Conservation (phyloP, 2,888 invertebrate species). For the Leptura quadrifasciata region DNA sequence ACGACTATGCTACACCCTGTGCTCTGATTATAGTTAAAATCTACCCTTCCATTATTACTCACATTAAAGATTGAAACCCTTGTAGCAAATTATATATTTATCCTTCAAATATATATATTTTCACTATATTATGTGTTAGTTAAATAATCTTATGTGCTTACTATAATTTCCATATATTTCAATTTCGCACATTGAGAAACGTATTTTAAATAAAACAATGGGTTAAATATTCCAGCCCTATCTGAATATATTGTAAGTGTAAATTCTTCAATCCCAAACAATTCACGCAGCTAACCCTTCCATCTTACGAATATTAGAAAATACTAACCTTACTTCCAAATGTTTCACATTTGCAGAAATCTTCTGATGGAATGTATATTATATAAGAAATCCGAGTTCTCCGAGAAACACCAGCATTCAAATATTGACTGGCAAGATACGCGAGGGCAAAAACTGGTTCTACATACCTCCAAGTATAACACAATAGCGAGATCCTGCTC, state of each 20-base stretch:
- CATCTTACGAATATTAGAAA: constrained; percentile 7
- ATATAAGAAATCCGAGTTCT: constrained; percentile 30
- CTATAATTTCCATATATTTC: no score
- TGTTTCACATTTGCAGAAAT: not conserved
- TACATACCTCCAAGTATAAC: constrained; percentile 18
- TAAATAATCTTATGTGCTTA: no score
- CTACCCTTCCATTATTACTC: no score
- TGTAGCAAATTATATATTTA: no score
- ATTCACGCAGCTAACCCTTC: not conserved
- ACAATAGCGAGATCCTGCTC: constrained; percentile 10
- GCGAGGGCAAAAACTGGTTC: constrained; percentile 19
- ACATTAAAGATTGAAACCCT: no score
- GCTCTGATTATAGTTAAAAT: no score
- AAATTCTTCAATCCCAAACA: not conserved
- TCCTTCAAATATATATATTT: no score
- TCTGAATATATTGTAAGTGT: not conserved
- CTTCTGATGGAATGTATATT: constrained; percentile 15
- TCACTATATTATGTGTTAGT: no score
- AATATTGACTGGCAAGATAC: constrained; percentile 36
- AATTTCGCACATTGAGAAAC: no score
- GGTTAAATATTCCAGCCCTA: no score
- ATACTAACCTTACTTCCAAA: constrained; percentile 4
- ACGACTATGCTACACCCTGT: no score
- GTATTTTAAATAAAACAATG: no score
- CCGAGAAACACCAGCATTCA: constrained; percentile 25